These are phyloP conservation scores for Cephalopachus bancanus DNA, from an alignment of 2,797 vertebrate genomes.

Conservation along the genomic window DNA sequence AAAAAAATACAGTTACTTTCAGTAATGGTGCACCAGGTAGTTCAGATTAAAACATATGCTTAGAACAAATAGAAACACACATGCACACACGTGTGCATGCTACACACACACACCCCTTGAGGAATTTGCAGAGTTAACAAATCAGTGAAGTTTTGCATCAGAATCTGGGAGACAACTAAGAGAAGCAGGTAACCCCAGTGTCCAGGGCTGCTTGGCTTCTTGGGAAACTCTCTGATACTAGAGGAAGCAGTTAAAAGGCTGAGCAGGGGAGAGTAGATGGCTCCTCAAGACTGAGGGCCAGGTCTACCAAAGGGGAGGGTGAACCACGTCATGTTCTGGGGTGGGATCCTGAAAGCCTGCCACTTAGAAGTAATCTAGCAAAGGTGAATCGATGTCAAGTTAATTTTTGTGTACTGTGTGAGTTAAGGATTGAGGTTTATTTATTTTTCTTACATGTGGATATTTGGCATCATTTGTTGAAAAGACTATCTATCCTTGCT, in stretches of 20 bases:
- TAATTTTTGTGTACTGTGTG: no score
- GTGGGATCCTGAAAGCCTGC: neutral
- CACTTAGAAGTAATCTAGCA: neutral
- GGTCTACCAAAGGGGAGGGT: neutral
- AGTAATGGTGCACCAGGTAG: rapidly evolving
- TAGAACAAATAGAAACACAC: neutral
- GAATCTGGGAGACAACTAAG: neutral
- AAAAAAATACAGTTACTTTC: neutral
- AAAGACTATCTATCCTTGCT: neutral
- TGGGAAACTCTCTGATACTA: neutral
- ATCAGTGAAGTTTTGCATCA: no score
- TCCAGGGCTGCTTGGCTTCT: rapidly evolving
- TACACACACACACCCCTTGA: neutral
- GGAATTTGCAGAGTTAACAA: neutral
- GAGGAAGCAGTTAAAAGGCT: neutral
- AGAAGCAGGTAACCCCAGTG: neutral
- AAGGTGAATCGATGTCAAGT: neutral
- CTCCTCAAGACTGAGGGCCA: neutral
- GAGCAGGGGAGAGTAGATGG: no score
- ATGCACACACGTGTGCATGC: neutral
- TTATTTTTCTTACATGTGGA: neutral
- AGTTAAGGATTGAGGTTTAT: neutral
- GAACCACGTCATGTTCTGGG: neutral
- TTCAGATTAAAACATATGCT: neutral
- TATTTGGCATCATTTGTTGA: neutral